A percentile compares a stretch with the other conserved stretches of the same genome.
These are phyloP conservation scores for Kryptopterus vitreolus DNA, from an alignment of 2,797 vertebrate species.

Conservation along the genomic window DNA sequence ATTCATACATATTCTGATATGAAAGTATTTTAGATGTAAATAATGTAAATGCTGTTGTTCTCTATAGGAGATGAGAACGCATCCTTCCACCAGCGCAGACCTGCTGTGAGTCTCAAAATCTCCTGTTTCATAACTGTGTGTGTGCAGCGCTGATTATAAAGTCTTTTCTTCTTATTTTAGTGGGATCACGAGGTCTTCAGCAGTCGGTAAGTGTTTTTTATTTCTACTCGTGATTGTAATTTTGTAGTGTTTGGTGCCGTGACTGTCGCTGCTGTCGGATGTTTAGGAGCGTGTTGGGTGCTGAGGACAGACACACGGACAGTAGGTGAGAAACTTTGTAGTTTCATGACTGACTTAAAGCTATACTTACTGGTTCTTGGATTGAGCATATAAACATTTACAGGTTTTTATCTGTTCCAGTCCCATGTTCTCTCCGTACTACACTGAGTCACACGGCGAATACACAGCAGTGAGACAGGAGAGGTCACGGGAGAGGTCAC, in stretches of 20 bases:
- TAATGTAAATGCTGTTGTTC: background rate
- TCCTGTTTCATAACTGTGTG: background rate
- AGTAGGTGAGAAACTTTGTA: constrained; percentile 56
- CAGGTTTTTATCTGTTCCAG: constrained; percentile 48
- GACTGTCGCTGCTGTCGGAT: constrained; percentile 38
- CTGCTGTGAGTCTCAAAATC: constrained; percentile 67
- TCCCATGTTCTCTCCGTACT: constrained; percentile 57
- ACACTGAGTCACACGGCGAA: constrained; percentile 48
- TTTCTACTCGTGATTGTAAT: background rate
- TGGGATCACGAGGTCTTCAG: constrained; percentile 38
- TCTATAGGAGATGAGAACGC: constrained; percentile 66
- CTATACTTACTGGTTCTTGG: background rate
- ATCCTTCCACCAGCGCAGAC: constrained; percentile 63
- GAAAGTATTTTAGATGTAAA: too few relatives aligned
- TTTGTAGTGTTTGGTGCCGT: background rate
- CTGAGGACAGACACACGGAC: constrained; percentile 43
- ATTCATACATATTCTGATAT: too few relatives aligned
- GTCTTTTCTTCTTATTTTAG: constrained; percentile 54
- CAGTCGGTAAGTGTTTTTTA: constrained; percentile 60
- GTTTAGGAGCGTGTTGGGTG: constrained; percentile 49
- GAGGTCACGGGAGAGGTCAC: background rate
- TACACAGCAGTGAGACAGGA: constrained; percentile 45
- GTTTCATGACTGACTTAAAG: background rate
- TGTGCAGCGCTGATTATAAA: background rate
- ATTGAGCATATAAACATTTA: background rate